phyloP scores from a whole-genome alignment of 37 sponge, comb jelly and placozoan genomes.

The Haliclona indistincta region DNA sequence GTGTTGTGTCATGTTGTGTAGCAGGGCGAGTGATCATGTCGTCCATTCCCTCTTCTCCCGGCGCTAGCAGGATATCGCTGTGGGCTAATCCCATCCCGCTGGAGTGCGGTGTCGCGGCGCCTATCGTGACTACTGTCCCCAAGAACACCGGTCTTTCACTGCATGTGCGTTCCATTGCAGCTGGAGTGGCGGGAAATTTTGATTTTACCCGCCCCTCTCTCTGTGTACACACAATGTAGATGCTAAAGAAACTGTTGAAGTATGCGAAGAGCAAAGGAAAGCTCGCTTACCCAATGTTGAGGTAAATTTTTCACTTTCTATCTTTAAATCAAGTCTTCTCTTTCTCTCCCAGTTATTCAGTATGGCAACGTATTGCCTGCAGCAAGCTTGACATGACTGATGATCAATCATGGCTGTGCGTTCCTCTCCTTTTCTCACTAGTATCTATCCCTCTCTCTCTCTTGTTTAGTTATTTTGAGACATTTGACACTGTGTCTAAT shows the following conservation, averaged over 20 bases:
- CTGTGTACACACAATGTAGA: no score
- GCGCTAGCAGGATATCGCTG: slow-evolving; percentile 9
- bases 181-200: no score
- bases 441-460: background rate
- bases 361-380: slow-evolving; percentile 53
- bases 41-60: no score
- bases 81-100: slow-evolving; percentile 61
- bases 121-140: no score
- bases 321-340: background rate
- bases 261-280: slow-evolving; percentile 50
- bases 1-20: no score
- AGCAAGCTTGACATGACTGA: slow-evolving; percentile 55
- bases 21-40: no score
- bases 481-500: slow-evolving; percentile 66
- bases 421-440: no score
- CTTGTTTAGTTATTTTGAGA: slow-evolving; percentile 62
- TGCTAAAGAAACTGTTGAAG: slow-evolving; percentile 52
- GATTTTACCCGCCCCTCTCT: no score
- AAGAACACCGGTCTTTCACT: no score
- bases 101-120: slow-evolving; percentile 68
- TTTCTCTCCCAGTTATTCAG: slow-evolving; percentile 25
- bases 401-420: slow-evolving; percentile 69
- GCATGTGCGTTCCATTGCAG: no score
- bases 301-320: slow-evolving; percentile 13
- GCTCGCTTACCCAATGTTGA: slow-evolving; percentile 48